phyloP scores from a whole-genome alignment of 2,797 vertebrate species.

The Rhinoraja longicauda region DNA sequence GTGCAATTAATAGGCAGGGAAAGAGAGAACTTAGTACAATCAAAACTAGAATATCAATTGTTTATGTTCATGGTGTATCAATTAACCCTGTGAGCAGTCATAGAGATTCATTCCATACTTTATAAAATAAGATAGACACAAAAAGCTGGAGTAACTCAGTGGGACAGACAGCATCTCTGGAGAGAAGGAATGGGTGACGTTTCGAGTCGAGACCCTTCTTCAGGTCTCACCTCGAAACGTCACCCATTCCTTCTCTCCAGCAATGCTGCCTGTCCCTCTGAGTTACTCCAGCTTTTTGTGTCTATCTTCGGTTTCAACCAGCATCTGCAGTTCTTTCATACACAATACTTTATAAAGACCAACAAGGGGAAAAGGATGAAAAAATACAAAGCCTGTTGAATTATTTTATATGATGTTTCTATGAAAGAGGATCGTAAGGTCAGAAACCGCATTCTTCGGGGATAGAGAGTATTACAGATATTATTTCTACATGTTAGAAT shows the following conservation, averaged over 20 bases:
- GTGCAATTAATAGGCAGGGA: not conserved
- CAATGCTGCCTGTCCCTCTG: too few species aligned
- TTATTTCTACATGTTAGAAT: not conserved
- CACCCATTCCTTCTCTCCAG: too few species aligned
- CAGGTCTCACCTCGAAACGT: too few species aligned
- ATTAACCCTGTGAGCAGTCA: not conserved
- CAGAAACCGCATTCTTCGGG: not conserved
- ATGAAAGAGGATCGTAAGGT: not conserved
- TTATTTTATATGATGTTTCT: not conserved
- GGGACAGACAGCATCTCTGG: too few species aligned
- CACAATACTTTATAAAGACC: not conserved
- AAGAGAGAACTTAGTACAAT: not conserved
- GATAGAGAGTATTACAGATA: not conserved
- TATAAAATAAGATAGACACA: too few species aligned
- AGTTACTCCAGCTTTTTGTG: too few species aligned
- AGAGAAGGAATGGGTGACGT: too few species aligned
- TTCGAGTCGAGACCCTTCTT: too few species aligned
- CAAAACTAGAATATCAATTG: not conserved
- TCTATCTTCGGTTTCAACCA: too few species aligned
- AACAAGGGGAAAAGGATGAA: too few species aligned
- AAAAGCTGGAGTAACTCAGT: too few species aligned
- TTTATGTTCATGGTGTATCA: not conserved
- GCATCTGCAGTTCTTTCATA: too few species aligned
- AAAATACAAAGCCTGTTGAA: not conserved
- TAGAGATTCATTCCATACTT: not conserved